Evolutionary conservation across 2,797 vertebrate genomes (phyloP), one percentile per base, ranked within the genome.

Genomic region (Spatula versicolor): DNA sequence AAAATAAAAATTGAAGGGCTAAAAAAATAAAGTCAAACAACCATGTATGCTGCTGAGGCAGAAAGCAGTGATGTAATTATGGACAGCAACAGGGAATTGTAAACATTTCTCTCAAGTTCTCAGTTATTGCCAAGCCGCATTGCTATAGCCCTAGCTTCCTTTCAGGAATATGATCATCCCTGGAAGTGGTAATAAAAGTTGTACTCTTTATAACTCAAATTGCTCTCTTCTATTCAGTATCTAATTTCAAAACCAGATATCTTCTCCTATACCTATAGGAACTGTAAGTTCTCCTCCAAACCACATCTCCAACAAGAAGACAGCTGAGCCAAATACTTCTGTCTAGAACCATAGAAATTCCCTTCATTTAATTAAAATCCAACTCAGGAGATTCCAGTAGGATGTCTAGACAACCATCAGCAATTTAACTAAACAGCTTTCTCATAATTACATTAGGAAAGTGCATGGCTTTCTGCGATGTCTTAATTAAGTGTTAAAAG

Each of bases 331-430:
- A 96, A 77, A 71, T 78, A 75, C 69, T 96, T 90, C 48, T 80
- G 83, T 85, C 78, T 43, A 69, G 63, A 92, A 71, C 28, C 22
- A 59, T 16, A 73, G 71, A 58, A 12, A 73, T 55, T 69, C 39
- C 37, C 28, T 85, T n/a, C 1, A 59, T 91, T 89, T 90, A 84
- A 96, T 95, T 95, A 95, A 95, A 95, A 97, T 96, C 62, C 58
- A 94, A 28, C 26, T 76, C 3, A 0, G 67, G 37, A 94, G 84
- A 88, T 78, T 81, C 75, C 82, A 92, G 66, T 43, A 83, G 33
- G 62, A 50, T 92, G 85, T 94, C 93, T 93, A 95, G 79, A 96
- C 48, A 92, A 80, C 60, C 26, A 68, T 26, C n/a, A 63, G 79
- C 50, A 90, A 92, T 88, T 86, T 66, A 89, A 85, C 84, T 86